Percentiles rank a stretch among this genome's conserved stretches.
phyloP scores from a whole-genome alignment of 1,140 invertebrate species.

The Saccostrea glomerata region DNA sequence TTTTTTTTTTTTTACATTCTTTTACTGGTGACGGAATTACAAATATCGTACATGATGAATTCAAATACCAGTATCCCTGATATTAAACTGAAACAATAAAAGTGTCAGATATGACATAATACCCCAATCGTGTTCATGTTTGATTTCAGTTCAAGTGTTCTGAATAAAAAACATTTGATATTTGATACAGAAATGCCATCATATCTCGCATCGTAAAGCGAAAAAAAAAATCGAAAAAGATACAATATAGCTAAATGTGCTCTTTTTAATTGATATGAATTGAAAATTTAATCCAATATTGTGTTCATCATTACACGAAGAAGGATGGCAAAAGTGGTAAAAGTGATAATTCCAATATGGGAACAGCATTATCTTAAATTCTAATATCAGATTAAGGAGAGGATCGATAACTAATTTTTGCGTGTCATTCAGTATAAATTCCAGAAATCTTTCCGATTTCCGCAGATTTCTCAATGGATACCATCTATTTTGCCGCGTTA shows the following conservation, averaged over 20 bases:
- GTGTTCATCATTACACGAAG: constrained; percentile 10
- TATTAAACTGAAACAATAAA: neutral
- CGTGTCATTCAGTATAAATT: constrained; percentile 7
- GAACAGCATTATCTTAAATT: constrained; percentile 32
- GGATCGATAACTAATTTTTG: constrained; percentile 21
- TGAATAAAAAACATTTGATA: constrained; percentile 12
- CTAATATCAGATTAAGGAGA: constrained; percentile 12
- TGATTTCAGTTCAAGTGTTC: neutral
- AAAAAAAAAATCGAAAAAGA: neutral
- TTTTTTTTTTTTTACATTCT: too few relatives aligned
- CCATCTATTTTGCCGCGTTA: neutral
- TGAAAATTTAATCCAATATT: constrained; percentile 25
- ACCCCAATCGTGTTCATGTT: neutral
- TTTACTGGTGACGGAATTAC: too few relatives aligned
- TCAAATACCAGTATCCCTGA: neutral
- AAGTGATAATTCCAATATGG: constrained; percentile 7
- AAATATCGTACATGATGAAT: too few relatives aligned
- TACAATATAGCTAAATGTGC: neutral
- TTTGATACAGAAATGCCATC: constrained; percentile 8
- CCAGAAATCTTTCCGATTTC: neutral
- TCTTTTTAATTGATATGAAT: constrained; percentile 29
- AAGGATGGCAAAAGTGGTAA: neutral
- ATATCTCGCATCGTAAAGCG: neutral
- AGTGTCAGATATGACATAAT: neutral
- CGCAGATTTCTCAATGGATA: neutral